Evolutionary conservation across 2,113 vertebrate species (phyloP).

Genomic region (Gymnobelideus leadbeateri): DNA sequence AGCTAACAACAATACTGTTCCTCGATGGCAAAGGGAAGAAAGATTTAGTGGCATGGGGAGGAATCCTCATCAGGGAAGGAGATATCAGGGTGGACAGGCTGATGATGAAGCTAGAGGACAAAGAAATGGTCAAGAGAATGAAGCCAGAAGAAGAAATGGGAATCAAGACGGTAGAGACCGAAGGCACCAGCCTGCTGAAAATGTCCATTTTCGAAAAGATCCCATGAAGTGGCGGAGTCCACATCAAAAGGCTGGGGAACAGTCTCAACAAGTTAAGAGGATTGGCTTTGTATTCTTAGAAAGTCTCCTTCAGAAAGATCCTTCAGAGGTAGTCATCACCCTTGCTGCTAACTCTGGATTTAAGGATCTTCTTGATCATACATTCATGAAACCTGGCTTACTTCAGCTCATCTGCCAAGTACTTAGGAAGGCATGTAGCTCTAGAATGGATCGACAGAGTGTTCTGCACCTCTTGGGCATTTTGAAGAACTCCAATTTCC

Average conservation of each 20-base stretch:
- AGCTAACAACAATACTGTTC: conserved; percentile 29
- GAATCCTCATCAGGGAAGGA: conserved; percentile 72
- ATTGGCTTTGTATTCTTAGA: conserved; percentile 88
- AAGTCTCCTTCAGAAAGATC: conserved; percentile 88
- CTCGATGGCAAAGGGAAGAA: conserved; percentile 70
- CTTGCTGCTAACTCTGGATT: conserved; percentile 87
- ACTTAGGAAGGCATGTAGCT: conserved; percentile 89
- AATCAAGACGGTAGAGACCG: conserved; percentile 70
- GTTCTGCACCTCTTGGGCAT: conserved; percentile 87
- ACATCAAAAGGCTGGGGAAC: conserved; percentile 60
- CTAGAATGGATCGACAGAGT: conserved; percentile 85
- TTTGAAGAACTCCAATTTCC: conserved; percentile 92
- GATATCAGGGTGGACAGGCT: conserved; percentile 66
- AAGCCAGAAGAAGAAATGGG: conserved; percentile 64
- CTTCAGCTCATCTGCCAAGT: conserved; percentile 90
- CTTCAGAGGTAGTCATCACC: conserved; percentile 89
- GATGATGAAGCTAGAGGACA: conserved; percentile 69
- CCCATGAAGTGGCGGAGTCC: conserved; percentile 31
- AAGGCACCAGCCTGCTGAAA: conserved; percentile 60
- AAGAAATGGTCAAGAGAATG: conserved; percentile 71
- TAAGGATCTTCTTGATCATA: conserved; percentile 83
- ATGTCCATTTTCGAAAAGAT: conserved; percentile 50
- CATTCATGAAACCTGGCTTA: conserved; percentile 84
- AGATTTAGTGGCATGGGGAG: conserved; percentile 44
- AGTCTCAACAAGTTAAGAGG: conserved; percentile 74